Percentiles rank a stretch among this genome's conserved stretches.
Evolutionary conservation across 2,113 vertebrate genomes (phyloP).

Genomic region (Myrmecophaga tridactyla): DNA sequence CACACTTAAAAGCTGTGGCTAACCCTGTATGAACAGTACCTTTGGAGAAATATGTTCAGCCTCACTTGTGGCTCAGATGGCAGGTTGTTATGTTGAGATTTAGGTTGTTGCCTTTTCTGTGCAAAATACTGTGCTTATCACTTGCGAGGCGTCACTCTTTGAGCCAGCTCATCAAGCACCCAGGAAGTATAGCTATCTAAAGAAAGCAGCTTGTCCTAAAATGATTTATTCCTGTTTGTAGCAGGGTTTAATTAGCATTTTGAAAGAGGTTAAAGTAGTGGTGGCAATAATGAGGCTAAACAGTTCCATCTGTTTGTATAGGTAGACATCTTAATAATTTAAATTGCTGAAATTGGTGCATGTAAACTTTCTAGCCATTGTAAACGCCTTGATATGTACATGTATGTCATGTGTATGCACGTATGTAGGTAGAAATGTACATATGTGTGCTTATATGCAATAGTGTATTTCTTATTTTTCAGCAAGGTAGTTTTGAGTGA

Average conservation of each 20-base stretch:
- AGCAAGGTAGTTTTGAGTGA: background rate
- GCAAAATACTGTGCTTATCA: background rate
- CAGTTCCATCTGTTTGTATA: background rate
- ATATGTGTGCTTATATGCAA: background rate
- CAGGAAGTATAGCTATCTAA: conserved; percentile 8
- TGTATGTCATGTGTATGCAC: background rate
- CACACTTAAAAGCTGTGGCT: background rate
- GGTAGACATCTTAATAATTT: background rate
- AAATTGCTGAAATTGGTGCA: background rate
- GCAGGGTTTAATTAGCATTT: background rate
- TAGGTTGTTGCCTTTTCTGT: background rate
- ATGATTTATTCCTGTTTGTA: conserved; percentile 4
- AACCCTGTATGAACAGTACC: background rate
- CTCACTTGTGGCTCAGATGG: background rate
- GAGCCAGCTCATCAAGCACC: background rate
- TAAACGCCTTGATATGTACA: background rate
- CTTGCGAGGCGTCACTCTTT: background rate
- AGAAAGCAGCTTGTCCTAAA: background rate
- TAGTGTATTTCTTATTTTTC: background rate
- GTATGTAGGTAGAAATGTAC: background rate
- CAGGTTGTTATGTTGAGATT: background rate
- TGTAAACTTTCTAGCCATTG: background rate
- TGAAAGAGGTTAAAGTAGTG: background rate
- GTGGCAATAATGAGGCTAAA: background rate
- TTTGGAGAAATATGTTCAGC: background rate